Evolutionary conservation across 2,113 vertebrate species (phyloP).

Genomic region (Rhinolophus ferrumequinum): DNA sequence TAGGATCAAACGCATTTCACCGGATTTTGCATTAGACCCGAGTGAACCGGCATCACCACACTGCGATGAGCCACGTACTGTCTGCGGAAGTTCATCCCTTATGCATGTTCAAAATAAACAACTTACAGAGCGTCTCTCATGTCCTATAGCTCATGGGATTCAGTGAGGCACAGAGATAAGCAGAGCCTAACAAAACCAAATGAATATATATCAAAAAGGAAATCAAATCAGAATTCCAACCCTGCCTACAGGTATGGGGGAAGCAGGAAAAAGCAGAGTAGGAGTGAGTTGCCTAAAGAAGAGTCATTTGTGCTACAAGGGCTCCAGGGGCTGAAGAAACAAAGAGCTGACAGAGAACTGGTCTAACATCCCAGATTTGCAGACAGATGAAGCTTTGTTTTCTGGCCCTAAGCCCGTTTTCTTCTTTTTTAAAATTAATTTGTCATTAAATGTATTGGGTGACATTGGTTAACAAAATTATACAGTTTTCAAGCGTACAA

Average conservation of each 20-base stretch:
- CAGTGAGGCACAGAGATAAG: neutral
- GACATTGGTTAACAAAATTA: no score
- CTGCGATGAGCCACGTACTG: no score
- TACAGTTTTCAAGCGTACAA: no score
- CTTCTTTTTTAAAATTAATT: neutral
- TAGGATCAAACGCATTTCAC: neutral
- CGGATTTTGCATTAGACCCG: neutral
- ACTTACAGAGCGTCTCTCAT: neutral
- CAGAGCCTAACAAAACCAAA: neutral
- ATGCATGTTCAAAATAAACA: neutral
- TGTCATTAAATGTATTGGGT: no score
- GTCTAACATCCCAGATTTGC: neutral
- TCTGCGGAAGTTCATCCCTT: neutral
- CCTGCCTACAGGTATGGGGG: neutral
- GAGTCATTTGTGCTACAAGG: neutral
- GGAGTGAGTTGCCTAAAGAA: neutral
- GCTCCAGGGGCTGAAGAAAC: neutral
- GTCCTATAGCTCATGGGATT: neutral
- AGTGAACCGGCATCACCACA: neutral
- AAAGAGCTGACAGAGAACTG: neutral
- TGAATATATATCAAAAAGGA: neutral
- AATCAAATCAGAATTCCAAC: neutral
- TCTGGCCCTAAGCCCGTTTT: neutral
- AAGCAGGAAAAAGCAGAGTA: neutral
- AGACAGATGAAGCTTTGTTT: neutral